Percentiles rank a stretch among this genome's conserved stretches.
These are phyloP conservation scores for Steinernema scapterisci DNA, from an alignment of 2,888 invertebrate species.

Conservation along the genomic window DNA sequence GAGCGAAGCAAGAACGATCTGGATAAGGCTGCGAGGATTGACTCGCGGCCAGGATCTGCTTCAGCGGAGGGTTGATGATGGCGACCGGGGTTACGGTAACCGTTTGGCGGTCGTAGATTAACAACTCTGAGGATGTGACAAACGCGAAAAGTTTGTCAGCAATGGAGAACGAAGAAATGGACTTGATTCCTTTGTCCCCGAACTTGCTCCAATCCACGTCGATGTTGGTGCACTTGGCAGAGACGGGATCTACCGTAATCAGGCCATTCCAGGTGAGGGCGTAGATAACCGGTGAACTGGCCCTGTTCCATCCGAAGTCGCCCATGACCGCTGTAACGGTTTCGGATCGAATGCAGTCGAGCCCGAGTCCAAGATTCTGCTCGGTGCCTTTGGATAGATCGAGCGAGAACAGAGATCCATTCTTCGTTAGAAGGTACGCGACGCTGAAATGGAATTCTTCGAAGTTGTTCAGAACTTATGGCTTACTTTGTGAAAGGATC, in stretches of 20 bases:
- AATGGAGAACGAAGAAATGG: conserved; percentile 62
- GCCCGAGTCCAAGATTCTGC: conserved; percentile 56
- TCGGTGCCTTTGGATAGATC: conserved; percentile 58
- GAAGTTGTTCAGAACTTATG: background rate
- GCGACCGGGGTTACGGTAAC: conserved; percentile 53
- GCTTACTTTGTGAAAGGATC: conserved; percentile 66
- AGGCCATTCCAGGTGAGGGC: conserved; percentile 66
- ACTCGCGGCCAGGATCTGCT: conserved; percentile 64
- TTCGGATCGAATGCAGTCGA: conserved; percentile 58
- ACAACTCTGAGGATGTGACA: conserved; percentile 59
- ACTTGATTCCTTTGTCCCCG: conserved; percentile 63
- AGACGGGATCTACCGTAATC: conserved; percentile 45
- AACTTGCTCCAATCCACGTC: conserved; percentile 64
- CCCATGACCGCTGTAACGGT: conserved; percentile 55
- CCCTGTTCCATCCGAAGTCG: conserved; percentile 64
- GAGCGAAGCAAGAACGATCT: conserved; percentile 60
- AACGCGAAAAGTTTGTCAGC: conserved; percentile 66
- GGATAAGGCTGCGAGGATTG: conserved; percentile 67
- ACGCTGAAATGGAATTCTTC: conserved; percentile 48
- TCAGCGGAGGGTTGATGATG: conserved; percentile 60
- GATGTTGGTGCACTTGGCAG: conserved; percentile 58
- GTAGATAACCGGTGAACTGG: conserved; percentile 62
- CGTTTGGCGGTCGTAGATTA: conserved; percentile 57
- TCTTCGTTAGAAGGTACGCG: conserved; percentile 63
- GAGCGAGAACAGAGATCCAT: conserved; percentile 63